These are phyloP conservation scores for Ibidorhyncha struthersii DNA, from an alignment of 2,113 vertebrate species.

Conservation along the genomic window DNA sequence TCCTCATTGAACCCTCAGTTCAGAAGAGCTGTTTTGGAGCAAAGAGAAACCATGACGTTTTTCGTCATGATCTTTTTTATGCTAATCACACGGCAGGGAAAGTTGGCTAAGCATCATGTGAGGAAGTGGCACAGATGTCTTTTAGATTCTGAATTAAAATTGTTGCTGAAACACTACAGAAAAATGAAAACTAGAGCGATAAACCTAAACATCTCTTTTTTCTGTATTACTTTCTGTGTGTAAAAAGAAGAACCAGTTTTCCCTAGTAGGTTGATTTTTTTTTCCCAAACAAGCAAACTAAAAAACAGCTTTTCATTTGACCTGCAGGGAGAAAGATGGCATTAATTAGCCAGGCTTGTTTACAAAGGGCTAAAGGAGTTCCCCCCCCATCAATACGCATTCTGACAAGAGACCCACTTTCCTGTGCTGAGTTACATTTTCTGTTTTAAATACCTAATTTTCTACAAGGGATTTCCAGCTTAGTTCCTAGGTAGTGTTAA, in stretches of 20 bases:
- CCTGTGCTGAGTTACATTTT: neutral
- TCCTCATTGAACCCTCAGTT: neutral
- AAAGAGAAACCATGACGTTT: neutral
- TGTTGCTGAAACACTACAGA: neutral
- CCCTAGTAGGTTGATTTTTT: neutral
- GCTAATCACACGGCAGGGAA: neutral
- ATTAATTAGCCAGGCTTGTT: slow-evolving; percentile 43
- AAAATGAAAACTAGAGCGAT: neutral
- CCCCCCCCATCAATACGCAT: neutral
- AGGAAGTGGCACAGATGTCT: neutral
- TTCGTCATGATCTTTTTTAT: neutral
- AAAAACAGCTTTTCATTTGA: slow-evolving; percentile 3
- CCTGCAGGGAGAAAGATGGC: neutral
- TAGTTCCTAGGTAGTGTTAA: neutral
- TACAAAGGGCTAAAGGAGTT: slow-evolving; percentile 11
- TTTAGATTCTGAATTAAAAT: neutral
- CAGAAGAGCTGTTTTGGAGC: neutral
- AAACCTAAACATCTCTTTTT: neutral
- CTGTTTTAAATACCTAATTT: neutral
- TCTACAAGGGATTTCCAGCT: neutral
- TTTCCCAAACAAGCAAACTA: neutral
- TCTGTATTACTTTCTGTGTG: neutral
- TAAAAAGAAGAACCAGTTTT: neutral
- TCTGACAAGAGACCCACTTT: neutral
- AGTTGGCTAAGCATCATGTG: neutral